Base-by-base conservation (phyloP, 2,113 vertebrate species). In the cat (Felis catus) region DNA sequence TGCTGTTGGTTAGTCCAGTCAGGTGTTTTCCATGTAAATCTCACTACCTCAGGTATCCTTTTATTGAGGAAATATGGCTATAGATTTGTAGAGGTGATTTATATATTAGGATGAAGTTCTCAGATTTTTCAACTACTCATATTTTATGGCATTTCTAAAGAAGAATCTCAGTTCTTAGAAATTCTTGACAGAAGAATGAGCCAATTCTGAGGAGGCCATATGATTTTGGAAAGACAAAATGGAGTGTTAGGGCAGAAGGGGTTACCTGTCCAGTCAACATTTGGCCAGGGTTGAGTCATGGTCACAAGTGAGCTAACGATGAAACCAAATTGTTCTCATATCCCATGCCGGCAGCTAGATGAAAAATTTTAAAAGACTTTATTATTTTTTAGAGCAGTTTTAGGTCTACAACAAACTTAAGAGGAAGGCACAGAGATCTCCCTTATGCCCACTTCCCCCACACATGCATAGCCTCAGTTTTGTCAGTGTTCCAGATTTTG, bases 111-210 rank as follows among this genome's bases (percentile, higher is more conserved):
- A 92, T 51, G 27, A 91, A 88, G 19, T 19, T 63, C 19, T 66
- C 58, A 36, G 13, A 33, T 84, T 91, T 94, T 96, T 74, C 80
- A 93, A 82, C 70, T 25, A 45, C 45, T 33, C 16, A 27, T 78
- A 70, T 70, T 86, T 21, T 74, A 3, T 41, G 19, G 36, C 2
- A 36, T 95, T 36, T 93, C 36, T 63, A 16, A 15, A 53, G 48
- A 55, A 84, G 39, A 73, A 48, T 80, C 18, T 65, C 25, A 92
- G 16, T 53, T 55, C 48, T 48, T n/a, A 83, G 82, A 68, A 74
- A 89, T 58, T 80, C 41, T 97, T 66, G 39, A 73, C 16, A 87
- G 68, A 95, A 55, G n/a, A 92, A 48, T 88, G n/a, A 71, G 41
- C 39, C 58, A 85, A 33, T n/a, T 76, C 31, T 89, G 36, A 86